Conservation (phyloP, 2,797 vertebrate genomes). For the Danio kyathit region DNA sequence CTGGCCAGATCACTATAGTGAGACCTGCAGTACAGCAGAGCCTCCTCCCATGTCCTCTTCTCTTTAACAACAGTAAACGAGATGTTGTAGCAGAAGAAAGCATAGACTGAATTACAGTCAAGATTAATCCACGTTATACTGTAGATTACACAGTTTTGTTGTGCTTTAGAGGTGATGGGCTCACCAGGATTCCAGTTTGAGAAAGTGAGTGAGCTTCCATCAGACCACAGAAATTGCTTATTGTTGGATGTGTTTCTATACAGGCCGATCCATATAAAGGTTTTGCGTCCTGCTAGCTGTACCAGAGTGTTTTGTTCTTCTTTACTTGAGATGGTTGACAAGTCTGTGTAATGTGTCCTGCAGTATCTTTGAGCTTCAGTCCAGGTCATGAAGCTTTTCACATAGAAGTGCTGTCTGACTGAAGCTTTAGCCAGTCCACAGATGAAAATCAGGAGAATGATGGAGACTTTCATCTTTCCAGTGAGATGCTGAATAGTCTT, state of each 20-base stretch:
- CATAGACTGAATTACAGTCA: fast-evolving
- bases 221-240: not conserved
- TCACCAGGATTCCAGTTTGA: not conserved
- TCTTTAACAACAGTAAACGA: not conserved
- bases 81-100: not conserved
- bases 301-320: not conserved
- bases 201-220: not conserved
- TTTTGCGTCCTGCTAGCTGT: not conserved
- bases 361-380: constrained; percentile 16
- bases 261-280: not conserved
- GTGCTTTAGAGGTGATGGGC: too few relatives aligned
- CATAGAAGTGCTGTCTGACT: not conserved
- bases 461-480: not conserved
- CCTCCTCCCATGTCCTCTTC: constrained; percentile 46
- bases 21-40: constrained; percentile 21
- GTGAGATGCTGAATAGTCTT: not conserved
- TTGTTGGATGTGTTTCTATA: not conserved
- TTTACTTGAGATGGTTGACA: constrained; percentile 21
- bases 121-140: fast-evolving
- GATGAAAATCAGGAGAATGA: not conserved
- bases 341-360: constrained; percentile 8
- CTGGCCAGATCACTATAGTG: constrained; percentile 13
- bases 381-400: not conserved
- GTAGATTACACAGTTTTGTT: not conserved
- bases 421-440: not conserved